Percentiles rank a stretch among this genome's conserved stretches.
These are phyloP conservation scores for Trichonephila clavata DNA, from an alignment of 1,140 invertebrate species.

Conservation along the genomic window DNA sequence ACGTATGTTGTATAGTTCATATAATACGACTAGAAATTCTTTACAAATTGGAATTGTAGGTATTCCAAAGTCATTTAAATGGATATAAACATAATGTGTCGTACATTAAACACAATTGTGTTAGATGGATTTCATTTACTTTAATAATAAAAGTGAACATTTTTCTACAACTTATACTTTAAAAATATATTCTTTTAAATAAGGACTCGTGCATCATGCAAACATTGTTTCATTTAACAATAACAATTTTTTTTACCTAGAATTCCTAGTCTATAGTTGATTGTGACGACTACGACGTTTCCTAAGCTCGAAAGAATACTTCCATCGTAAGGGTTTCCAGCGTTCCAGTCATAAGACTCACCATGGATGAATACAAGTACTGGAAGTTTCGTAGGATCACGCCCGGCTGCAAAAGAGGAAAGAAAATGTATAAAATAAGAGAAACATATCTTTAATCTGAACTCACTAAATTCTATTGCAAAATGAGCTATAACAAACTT, in stretches of 20 bases:
- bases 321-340: slow-evolving; percentile 97
- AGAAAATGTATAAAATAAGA: neutral
- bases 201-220: too few species aligned
- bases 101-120: too few species aligned
- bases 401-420: slow-evolving; percentile 49
- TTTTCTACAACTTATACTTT: too few species aligned
- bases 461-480: neutral
- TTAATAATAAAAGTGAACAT: too few species aligned
- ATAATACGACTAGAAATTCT: too few species aligned
- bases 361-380: slow-evolving; percentile 97
- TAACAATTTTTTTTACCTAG: slow-evolving; percentile 86
- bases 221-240: too few species aligned
- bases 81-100: too few species aligned
- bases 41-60: too few species aligned
- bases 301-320: slow-evolving; percentile 95
- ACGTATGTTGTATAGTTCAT: too few species aligned
- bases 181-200: too few species aligned
- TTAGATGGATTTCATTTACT: too few species aligned
- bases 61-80: too few species aligned
- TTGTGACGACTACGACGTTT: slow-evolving; percentile 94
- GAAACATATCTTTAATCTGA: neutral
- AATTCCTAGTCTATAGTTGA: slow-evolving; percentile 98
- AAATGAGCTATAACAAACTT: neutral
- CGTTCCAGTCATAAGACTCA: slow-evolving; percentile 97
- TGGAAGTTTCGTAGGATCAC: slow-evolving; percentile 81